phyloP scores from a whole-genome alignment of 2,888 invertebrate genomes.

The Drosophila testacea region DNA sequence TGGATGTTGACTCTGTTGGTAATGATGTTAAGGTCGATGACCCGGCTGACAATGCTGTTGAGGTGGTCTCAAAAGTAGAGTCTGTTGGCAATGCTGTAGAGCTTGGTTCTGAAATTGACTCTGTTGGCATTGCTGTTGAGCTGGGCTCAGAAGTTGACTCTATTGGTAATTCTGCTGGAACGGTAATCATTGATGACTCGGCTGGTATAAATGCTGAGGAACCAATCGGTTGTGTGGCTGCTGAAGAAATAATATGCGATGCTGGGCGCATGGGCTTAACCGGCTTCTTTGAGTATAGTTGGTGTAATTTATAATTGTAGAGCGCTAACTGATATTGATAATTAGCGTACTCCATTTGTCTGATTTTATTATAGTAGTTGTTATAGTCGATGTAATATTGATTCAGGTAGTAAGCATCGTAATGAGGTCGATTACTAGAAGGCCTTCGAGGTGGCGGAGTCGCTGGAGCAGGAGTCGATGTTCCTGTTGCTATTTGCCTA shows the following conservation, averaged over 20 bases:
- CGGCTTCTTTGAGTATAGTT: neutral
- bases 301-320: conserved; percentile 14
- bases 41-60: neutral
- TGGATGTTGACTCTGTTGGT: neutral
- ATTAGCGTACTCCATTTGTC: conserved; percentile 18
- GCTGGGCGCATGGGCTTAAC: accelerated
- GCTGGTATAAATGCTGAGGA: neutral
- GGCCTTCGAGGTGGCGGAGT: neutral
- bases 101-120: neutral
- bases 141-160: neutral
- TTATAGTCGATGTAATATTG: conserved; percentile 4
- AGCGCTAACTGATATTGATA: conserved; percentile 10
- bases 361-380: conserved; percentile 8
- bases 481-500: neutral
- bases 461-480: neutral
- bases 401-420: conserved; percentile 1
- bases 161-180: conserved; percentile 1
- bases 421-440: neutral
- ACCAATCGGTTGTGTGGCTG: neutral
- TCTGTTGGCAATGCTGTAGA: conserved; percentile 4
- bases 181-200: neutral
- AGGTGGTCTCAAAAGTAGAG: no score
- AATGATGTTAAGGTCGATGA: conserved; percentile 1
- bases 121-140: conserved; percentile 7
- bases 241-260: neutral